Evolutionary conservation across 2,888 invertebrate species (phyloP).

Genomic region (Stenodera caucasica): DNA sequence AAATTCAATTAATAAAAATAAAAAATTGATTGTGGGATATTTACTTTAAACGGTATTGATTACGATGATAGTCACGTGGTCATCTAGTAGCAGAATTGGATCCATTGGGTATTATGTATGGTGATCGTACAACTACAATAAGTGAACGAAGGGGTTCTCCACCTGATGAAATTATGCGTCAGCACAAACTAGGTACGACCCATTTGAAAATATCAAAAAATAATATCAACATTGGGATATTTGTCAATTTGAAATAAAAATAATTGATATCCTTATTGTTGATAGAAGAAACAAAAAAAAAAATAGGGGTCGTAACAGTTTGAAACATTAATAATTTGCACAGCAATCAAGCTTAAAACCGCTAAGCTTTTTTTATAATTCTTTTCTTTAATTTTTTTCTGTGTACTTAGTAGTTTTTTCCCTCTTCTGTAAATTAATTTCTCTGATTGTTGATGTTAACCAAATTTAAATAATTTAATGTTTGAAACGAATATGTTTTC

Average conservation of each 20-base stretch:
- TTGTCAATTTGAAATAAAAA: neutral
- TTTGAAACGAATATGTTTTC: too few relatives aligned
- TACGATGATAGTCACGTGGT: slow-evolving; percentile 74
- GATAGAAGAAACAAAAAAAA: neutral
- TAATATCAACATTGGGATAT: neutral
- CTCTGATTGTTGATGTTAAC: slow-evolving; percentile 17
- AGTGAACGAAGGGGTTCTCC: slow-evolving; percentile 60
- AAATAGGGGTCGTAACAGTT: slow-evolving; percentile 45
- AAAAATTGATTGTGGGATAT: too few relatives aligned
- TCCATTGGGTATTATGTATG: slow-evolving; percentile 87
- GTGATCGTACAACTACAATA: slow-evolving; percentile 55
- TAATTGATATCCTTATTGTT: slow-evolving; percentile 3
- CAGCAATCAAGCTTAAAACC: neutral
- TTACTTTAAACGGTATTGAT: too few relatives aligned
- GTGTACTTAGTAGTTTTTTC: slow-evolving; percentile 7
- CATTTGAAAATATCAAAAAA: slow-evolving; percentile 7
- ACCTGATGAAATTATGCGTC: slow-evolving; percentile 64
- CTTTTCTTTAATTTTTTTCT: slow-evolving; percentile 12
- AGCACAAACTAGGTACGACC: slow-evolving; percentile 66
- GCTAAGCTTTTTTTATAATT: neutral
- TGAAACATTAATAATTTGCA: slow-evolving; percentile 44
- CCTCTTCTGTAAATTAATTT: slow-evolving; percentile 10
- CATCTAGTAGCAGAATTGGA: slow-evolving; percentile 93
- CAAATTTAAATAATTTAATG: neutral
- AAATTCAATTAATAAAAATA: neutral